Evolutionary conservation across 1,140 invertebrate species (phyloP).

Genomic region (Drosophila lini): DNA sequence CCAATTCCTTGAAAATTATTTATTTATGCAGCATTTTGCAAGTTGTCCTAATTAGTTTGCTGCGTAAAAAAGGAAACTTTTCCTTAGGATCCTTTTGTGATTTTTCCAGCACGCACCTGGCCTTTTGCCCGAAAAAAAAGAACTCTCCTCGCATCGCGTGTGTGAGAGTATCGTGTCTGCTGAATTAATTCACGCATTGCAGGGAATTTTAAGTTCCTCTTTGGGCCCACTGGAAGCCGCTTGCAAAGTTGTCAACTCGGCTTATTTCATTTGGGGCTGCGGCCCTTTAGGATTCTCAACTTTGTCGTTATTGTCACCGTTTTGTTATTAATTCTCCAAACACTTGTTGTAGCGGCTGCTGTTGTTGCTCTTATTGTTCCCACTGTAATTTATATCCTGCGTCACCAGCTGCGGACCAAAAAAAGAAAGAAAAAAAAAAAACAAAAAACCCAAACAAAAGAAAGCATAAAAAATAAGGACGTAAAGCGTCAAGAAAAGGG

Average conservation of each 20-base stretch:
- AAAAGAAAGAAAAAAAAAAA: neutral
- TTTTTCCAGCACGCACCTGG: conserved; percentile 42
- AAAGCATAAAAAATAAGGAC: conserved; percentile 6
- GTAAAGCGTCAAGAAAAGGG: conserved; percentile 19
- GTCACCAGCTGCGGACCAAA: conserved; percentile 54
- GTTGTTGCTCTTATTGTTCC: conserved; percentile 43
- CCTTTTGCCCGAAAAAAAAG: conserved; percentile 11
- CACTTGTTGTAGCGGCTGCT: conserved; percentile 44
- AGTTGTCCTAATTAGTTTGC: conserved; percentile 2
- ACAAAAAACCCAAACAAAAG: conserved; percentile 17
- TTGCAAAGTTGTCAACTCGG: conserved; percentile 71
- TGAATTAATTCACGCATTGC: conserved; percentile 73
- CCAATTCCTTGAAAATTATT: neutral
- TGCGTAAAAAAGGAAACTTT: neutral
- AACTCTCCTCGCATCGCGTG: conserved; percentile 23
- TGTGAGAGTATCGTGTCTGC: conserved; percentile 41
- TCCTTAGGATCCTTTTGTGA: neutral
- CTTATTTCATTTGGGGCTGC: conserved; percentile 67
- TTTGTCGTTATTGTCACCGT: conserved; percentile 47
- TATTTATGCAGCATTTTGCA: neutral
- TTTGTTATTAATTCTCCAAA: conserved; percentile 62
- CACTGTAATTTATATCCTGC: conserved; percentile 65
- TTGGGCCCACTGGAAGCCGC: conserved; percentile 18
- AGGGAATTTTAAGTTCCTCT: conserved; percentile 41
- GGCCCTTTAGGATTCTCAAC: conserved; percentile 42